phyloP scores from a whole-genome alignment of 2,113 vertebrate genomes.

The Sturnira hondurensis region DNA sequence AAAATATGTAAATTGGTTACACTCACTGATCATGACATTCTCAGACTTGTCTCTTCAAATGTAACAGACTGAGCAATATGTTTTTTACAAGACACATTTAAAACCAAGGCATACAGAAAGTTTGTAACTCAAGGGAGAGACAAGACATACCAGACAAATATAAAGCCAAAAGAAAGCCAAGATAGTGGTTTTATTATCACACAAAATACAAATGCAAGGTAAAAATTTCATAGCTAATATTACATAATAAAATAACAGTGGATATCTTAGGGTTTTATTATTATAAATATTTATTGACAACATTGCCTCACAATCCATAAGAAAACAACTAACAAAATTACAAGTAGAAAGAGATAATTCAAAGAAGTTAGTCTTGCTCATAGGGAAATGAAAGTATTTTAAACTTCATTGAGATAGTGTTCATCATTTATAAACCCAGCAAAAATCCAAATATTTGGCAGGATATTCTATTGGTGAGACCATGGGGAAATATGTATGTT shows the following conservation, averaged over 20 bases:
- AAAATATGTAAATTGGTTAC: background rate
- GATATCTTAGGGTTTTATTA: background rate
- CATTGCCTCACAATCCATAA: background rate
- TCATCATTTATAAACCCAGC: background rate
- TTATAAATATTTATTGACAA: background rate
- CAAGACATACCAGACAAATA: background rate
- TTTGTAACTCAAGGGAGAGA: background rate
- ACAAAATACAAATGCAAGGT: background rate
- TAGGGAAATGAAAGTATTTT: background rate
- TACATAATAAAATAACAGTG: background rate
- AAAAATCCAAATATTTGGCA: slow-evolving; percentile 24
- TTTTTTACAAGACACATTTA: background rate
- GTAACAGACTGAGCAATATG: background rate
- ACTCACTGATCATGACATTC: background rate
- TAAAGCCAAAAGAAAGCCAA: background rate
- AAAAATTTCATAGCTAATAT: background rate
- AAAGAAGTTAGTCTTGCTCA: background rate
- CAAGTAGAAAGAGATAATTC: background rate
- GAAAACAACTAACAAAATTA: background rate
- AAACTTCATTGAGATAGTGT: background rate
- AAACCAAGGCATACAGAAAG: background rate
- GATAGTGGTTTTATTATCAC: background rate
- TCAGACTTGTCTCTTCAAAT: background rate
- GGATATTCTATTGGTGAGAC: background rate
- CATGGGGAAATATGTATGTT: background rate